Base-by-base conservation (phyloP, 1,140 invertebrate species). In the Helicoverpa armigera region DNA sequence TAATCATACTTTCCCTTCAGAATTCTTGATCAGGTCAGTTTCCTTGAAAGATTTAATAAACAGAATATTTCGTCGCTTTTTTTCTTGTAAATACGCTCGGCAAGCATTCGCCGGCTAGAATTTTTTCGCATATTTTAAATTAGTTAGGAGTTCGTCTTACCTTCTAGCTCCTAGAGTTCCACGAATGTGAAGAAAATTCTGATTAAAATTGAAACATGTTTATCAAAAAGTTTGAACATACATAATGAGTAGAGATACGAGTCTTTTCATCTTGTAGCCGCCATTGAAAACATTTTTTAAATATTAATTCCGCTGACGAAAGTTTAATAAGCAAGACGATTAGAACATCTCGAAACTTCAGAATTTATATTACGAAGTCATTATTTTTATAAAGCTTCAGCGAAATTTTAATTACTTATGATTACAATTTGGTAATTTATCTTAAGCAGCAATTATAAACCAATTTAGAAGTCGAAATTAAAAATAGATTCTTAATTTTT, bases 1-100 rank as follows among this genome's bases (percentile, higher is more conserved):
- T 67, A 67, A 50, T 65, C 14, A 16, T 18, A 67, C 63, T 67
- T 63, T 54, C 11, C 58, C 63, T 67, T 67, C 63, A 67, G 16
- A 65, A 67, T 43, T 18, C 12, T 69, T 23, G 43, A 50, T 69
- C 43, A 69, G 16, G 43, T 23, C 18, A 58, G 16, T 11, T 56
- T 61, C 16, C 23, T 61, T 31, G 12, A 13, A 31, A 61, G 23
- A 14, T 23, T 69, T 69, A 50, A 69, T 69, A 69, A 50, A 69
- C 65, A 23, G 65, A 16, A 14, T n/a, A 67, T 48, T 48, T 48
- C 14, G 10, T 67, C 7, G 2, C 14, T 63, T 35, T 43, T 35
- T 63, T 48, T 48, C 10, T 31, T 63, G 29, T 35, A 14, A 13
- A 48, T 35, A 65, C 10, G 35, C n/a, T n/a, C n/a, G 9, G 23